Evolutionary conservation across 2,797 vertebrate species (phyloP), one percentile per base, ranked within the genome.

Genomic region (Naso thynnoides): DNA sequence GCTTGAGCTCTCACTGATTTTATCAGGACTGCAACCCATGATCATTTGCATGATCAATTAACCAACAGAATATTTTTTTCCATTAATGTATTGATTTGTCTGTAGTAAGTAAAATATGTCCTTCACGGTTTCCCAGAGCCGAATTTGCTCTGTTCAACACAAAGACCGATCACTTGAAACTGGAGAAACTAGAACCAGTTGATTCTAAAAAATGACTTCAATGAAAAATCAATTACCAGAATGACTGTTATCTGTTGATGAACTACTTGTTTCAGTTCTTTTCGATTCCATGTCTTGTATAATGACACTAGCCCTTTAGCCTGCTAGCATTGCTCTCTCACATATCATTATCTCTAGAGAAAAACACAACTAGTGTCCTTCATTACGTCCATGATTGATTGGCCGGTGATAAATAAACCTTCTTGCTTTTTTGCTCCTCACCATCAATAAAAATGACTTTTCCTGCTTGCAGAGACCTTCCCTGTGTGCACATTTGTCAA

Each of bases 361-460:
- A 8, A 62, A 26, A 56, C 26, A 55, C 53, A 45, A 58, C n/a
- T 70, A 1, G 29, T 47, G 72, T 54, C 79, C 84, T 84, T 81
- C 70, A 54, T 62, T 60, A 33, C 26, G 53, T 45, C 73, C 70
- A 50, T 68, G 42, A 78, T 81, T 81, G 70, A 85, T 79, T 23
- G 18, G 50, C 56, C 42, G 50, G 6, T 73, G 64, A 81, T 18
- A 68, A 45, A 45, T 55, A 21, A 78, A 52, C 49, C 69, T 56
- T 61, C 61, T 68, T 48, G 44, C 66, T 55, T 44, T 8, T 45
- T 50, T 21, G 1, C 45, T 60, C 27, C 50, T 47, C 47, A 4
- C 33, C 41, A 69, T 70, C 64, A 39, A 53, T 52, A 60, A 23
- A 45, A 53, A 66, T 54, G 63, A 71, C 49, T 61, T 48, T 57